phyloP scores from a whole-genome alignment of 2,113 vertebrate species.

The Galemys pyrenaicus region DNA sequence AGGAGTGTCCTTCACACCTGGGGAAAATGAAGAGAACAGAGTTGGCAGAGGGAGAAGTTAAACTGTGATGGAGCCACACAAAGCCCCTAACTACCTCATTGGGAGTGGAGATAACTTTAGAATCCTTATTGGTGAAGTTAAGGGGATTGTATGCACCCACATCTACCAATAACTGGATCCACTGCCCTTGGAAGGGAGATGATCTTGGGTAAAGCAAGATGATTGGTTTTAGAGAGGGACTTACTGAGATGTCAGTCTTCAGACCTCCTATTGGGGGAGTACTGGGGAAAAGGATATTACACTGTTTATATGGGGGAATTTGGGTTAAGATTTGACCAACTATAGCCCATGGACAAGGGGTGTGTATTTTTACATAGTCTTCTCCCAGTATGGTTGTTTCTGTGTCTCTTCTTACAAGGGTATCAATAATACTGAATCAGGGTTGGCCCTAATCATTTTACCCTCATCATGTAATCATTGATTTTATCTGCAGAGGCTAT shows the following conservation, averaged over 20 bases:
- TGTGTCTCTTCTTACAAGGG: background rate
- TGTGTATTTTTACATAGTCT: background rate
- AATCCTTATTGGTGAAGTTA: background rate
- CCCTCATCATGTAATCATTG: background rate
- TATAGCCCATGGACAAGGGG: fast-evolving
- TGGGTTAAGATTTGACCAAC: background rate
- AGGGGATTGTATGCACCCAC: background rate
- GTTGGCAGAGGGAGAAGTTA: background rate
- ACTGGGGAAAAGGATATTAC: background rate
- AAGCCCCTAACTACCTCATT: background rate
- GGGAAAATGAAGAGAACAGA: background rate
- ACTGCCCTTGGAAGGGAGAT: background rate
- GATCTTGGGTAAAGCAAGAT: background rate
- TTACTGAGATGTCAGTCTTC: background rate
- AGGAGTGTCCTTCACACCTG: background rate
- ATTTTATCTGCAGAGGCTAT: background rate
- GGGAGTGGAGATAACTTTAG: background rate
- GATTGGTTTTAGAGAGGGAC: background rate
- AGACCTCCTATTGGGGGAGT: background rate
- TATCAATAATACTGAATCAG: background rate
- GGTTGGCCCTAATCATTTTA: background rate
- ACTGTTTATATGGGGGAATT: background rate
- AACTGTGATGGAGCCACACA: background rate
- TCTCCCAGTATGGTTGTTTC: background rate
- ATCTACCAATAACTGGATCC: background rate